Percentiles rank a stretch among this genome's conserved stretches.
Evolutionary conservation across 2,113 vertebrate species (phyloP).

Genomic region (Chiloscyllium plagiosum): DNA sequence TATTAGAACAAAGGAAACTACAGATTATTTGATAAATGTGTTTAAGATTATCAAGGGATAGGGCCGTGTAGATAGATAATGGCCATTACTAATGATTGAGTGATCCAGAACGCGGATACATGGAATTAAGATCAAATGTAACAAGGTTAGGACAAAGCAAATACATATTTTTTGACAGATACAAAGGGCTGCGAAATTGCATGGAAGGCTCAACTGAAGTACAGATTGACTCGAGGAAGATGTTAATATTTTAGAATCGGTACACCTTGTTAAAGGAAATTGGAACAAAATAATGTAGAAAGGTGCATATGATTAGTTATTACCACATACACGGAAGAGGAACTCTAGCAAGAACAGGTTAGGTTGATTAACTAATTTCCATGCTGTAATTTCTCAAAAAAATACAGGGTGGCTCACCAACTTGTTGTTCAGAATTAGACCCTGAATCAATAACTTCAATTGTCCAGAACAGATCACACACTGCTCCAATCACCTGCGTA

Average conservation of each 20-base stretch:
- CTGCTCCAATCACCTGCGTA: not conserved
- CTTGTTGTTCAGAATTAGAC: not conserved
- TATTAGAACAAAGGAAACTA: not conserved
- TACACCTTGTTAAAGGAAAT: not conserved
- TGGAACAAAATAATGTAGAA: not conserved
- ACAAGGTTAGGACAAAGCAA: not conserved
- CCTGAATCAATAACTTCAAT: not conserved
- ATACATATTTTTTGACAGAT: not conserved
- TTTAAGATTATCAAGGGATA: not conserved
- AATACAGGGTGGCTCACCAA: not conserved
- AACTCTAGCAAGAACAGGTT: not conserved
- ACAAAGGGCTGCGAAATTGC: not conserved
- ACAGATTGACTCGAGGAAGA: not conserved
- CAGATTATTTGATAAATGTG: not conserved
- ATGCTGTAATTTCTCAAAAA: not conserved
- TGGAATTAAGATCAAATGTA: not conserved
- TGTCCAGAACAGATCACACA: not conserved
- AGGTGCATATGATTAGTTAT: not conserved
- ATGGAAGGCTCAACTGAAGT: not conserved
- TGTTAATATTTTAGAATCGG: not conserved
- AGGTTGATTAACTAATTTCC: not conserved
- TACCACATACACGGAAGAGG: not conserved
- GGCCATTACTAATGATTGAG: not conserved
- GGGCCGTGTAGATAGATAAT: not conserved
- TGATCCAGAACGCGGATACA: not conserved